Base-by-base conservation (phyloP, 2,797 vertebrate species). In the Sphenodon punctatus region DNA sequence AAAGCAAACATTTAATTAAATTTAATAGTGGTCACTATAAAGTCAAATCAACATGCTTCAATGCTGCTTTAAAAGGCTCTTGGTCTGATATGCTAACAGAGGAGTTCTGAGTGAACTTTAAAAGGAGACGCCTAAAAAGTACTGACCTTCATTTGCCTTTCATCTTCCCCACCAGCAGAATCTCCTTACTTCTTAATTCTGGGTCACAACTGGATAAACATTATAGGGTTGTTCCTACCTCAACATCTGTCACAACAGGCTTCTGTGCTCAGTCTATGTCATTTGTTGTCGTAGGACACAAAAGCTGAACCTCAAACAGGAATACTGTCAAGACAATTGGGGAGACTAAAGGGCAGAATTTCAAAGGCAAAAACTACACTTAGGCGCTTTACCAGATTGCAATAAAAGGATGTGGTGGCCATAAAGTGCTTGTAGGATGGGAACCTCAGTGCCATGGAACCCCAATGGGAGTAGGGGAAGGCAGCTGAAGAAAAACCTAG, bases 11-110 rank as follows among this genome's bases (percentile, higher is more conserved):
- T 89, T 89, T 89, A 82, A 87, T 80, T 75, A 75, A 80, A 85
- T 55, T 32, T 70, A 65, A 34, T 16, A 85, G 82, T 67, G 82
- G 68, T 1, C 80, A 46, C 65, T 79, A 80, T 38, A 39, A 94
- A 94, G 92, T 71, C 84, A 87, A 76, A 30, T 78, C 60, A 59
- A 81, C 53, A 42, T 75, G 83, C 71, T 93, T 87, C 74, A 71
- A 68, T 45, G 45, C 84, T 63, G 79, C 77, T 94, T 93, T 91
- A 85, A 88, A 93, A 91, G 20, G 66, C 53, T 78, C 16, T 76
- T 80, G 65, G 81, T 92, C 91, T 90, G 85, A 94, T 87, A 81
- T 81, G 53, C 48, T 78, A 85, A 86, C 89, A 94, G 91, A 86
- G 91, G 84, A 87, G 56, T 45, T 68, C 65, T 69, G 78, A 90